These are phyloP conservation scores for Agrotis segetum DNA, from an alignment of 2,888 invertebrate species.

Conservation along the genomic window DNA sequence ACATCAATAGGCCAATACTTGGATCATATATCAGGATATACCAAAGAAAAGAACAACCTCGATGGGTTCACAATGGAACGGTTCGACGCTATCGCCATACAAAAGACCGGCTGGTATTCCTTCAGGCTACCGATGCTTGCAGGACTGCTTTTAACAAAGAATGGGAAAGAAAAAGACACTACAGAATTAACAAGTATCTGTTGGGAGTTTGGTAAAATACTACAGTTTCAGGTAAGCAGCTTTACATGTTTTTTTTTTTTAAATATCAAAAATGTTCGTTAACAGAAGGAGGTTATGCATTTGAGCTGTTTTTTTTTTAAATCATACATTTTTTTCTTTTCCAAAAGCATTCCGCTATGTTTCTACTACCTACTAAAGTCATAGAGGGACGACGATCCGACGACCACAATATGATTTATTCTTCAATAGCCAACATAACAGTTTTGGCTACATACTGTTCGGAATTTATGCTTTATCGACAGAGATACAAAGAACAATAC, in stretches of 20 bases:
- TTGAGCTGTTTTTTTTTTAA: too few relatives aligned
- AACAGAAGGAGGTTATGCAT: too few relatives aligned
- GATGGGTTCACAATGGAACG: conserved; percentile 43
- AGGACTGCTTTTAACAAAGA: conserved; percentile 29
- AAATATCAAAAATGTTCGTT: too few relatives aligned
- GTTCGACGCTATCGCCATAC: conserved; percentile 32
- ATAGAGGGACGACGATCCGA: too few relatives aligned
- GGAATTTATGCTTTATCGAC: too few relatives aligned
- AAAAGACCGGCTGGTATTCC: conserved; percentile 33
- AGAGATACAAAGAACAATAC: too few relatives aligned
- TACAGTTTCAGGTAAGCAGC: conserved; percentile 41
- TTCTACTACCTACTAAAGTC: too few relatives aligned
- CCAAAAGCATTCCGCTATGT: too few relatives aligned
- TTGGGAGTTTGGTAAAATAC: conserved; percentile 40
- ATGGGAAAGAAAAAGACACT: conserved; percentile 17
- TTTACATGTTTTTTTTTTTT: background rate
- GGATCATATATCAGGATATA: conserved; percentile 26
- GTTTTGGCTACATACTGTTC: too few relatives aligned
- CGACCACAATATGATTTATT: too few relatives aligned
- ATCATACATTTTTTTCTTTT: too few relatives aligned
- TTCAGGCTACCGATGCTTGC: conserved; percentile 34
- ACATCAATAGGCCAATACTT: conserved; percentile 41
- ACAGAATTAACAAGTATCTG: conserved; percentile 29
- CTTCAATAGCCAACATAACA: too few relatives aligned
- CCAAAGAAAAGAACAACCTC: conserved; percentile 41